These are phyloP conservation scores for Lasioglossum zephyrum DNA, from an alignment of 2,888 invertebrate genomes.

Conservation along the genomic window DNA sequence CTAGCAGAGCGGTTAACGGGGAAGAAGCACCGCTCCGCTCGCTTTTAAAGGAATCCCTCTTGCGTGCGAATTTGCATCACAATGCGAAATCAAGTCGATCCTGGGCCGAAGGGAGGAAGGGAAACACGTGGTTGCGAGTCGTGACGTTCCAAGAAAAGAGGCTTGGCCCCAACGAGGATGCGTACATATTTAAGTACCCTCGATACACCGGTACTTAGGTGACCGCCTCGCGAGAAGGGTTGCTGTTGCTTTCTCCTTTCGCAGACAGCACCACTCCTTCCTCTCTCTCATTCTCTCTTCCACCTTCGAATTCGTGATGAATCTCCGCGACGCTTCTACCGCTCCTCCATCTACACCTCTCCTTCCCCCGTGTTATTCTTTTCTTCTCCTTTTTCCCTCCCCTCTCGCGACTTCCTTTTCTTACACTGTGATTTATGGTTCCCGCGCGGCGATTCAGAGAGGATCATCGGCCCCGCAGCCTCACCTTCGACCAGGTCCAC, in stretches of 20 bases:
- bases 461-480: constrained; percentile 30
- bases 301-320: constrained; percentile 40
- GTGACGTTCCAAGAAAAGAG: constrained; percentile 64
- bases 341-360: constrained; percentile 17
- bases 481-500: constrained; percentile 17
- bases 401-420: constrained; percentile 18
- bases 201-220: constrained; percentile 57
- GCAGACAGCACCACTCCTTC: background rate
- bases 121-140: constrained; percentile 44
- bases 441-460: constrained; percentile 33
- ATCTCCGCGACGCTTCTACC: constrained; percentile 31
- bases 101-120: constrained; percentile 14
- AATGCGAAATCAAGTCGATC: constrained; percentile 73
- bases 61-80: constrained; percentile 74
- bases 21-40: background rate
- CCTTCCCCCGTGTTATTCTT: constrained; percentile 4
- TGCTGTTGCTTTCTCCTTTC: constrained; percentile 44
- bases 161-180: constrained; percentile 53
- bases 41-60: constrained; percentile 34
- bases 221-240: constrained; percentile 45
- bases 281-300: background rate
- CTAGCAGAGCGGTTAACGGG: constrained; percentile 4
- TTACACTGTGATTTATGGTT: constrained; percentile 62
- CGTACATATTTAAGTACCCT: constrained; percentile 53
- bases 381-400: constrained; percentile 2